A percentile compares a stretch with the other conserved stretches of the same genome.
phyloP scores from a whole-genome alignment of 2,888 invertebrate species.

The Cryptus armator region DNA sequence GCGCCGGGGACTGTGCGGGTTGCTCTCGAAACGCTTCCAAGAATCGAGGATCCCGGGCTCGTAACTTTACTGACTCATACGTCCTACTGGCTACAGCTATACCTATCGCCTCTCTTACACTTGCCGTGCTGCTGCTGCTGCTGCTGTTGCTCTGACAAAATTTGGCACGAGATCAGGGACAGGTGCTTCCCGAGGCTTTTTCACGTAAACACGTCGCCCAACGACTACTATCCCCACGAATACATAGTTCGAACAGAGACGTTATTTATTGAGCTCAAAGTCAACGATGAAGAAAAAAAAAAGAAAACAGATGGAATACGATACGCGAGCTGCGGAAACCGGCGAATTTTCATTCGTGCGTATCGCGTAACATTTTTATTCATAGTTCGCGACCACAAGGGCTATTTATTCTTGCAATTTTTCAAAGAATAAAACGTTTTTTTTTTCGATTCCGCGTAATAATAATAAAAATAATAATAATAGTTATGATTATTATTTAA shows the following conservation, averaged over 20 bases:
- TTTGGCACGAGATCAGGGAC: conserved; percentile 62
- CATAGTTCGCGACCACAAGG: not conserved
- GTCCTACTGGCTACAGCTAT: conserved; percentile 18
- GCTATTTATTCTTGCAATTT: too few species aligned
- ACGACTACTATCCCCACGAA: not conserved
- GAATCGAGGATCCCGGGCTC: conserved; percentile 59
- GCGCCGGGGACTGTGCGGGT: not conserved
- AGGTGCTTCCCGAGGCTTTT: conserved; percentile 53
- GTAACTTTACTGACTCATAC: conserved; percentile 60
- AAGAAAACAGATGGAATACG: not conserved
- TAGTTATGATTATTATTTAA: too few species aligned
- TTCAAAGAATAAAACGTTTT: too few species aligned
- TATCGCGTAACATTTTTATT: conserved; percentile 3
- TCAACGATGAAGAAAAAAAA: conserved; percentile 35
- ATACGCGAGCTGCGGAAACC: not conserved
- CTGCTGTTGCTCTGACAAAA: conserved; percentile 29
- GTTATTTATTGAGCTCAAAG: conserved; percentile 31
- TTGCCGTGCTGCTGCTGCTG: conserved; percentile 10
- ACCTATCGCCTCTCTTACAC: not conserved
- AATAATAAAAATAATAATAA: too few species aligned
- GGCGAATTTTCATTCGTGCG: conserved; percentile 1
- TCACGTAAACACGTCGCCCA: conserved; percentile 19
- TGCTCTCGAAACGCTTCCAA: conserved; percentile 32
- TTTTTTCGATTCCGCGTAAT: too few species aligned
- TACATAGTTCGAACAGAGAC: conserved; percentile 15